Base-by-base conservation (phyloP, 2,888 invertebrate genomes). In the Oegoconia quadripuncta region DNA sequence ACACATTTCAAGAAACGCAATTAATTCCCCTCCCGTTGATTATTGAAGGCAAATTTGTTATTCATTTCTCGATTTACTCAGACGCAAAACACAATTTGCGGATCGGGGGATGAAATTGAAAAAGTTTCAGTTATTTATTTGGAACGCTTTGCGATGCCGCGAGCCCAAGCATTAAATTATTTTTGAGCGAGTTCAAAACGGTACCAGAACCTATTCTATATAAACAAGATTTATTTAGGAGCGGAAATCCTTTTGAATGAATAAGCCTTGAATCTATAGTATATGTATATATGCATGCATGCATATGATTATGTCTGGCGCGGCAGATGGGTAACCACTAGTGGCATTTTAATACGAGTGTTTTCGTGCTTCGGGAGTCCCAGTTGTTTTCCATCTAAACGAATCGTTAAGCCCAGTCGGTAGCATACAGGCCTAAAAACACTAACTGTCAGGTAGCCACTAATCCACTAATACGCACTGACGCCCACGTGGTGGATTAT, bases 91-190 rank as follows among this genome's bases (percentile, higher is more conserved):
- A 83, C 82, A 83, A 84, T 83, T 83, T 83, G 73, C 67, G 74
- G 75, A 75, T 79, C 71, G 74, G 55, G 64, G 72, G 74, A 71
- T 81, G 78, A 82, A 83, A 84, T 83, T 84, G 83, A 84, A 84
- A 84, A 84, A 84, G 80, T 84, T 84, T 66, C 71, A 70, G 77
- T 82, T 82, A 82, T 83, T 83, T 83, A 84, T 83, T 81, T 78
- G 72, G 66, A 76, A 53, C 74, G 71, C 69, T 72, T 72, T 67
- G 56, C 64, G 59, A 62, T 61, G 71, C 70, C 65, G 64, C 59
- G 58, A 70, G 69, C 66, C 59, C 53, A 55, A 37, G 64, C 67
- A 69, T 77, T 74, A 72, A 77, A 77, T 75, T 78, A 75, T 76
- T 78, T 77, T 75, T 70, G 55, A 68, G 58, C 57, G 56, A 55